phyloP scores from a whole-genome alignment of 2,888 invertebrate genomes.

The Dromius quadrimaculatus region DNA sequence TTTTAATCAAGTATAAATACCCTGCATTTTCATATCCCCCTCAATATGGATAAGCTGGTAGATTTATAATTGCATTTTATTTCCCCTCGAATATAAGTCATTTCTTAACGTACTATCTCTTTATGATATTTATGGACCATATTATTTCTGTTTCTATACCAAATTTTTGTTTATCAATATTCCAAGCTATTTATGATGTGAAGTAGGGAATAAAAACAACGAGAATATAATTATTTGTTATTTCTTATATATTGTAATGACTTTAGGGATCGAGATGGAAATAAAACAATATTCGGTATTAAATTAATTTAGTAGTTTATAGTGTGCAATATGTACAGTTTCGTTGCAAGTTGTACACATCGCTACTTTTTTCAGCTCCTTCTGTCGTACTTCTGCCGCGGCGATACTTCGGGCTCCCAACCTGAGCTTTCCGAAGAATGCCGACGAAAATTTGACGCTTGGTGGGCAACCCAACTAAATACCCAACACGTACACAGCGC shows the following conservation, averaged over 20 bases:
- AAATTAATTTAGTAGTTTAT: too few relatives aligned
- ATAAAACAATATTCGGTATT: too few relatives aligned
- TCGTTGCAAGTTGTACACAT: too few relatives aligned
- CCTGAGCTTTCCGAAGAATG: slow-evolving; percentile 86
- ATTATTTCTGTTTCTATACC: too few relatives aligned
- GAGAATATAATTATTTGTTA: too few relatives aligned
- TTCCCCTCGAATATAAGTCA: slow-evolving; percentile 13
- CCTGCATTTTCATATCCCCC: slow-evolving; percentile 16
- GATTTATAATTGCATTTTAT: slow-evolving; percentile 38
- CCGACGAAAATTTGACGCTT: slow-evolving; percentile 89
- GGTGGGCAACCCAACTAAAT: slow-evolving; percentile 85
- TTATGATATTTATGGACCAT: slow-evolving; percentile 26
- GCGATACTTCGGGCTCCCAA: slow-evolving; percentile 76
- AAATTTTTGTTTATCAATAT: too few relatives aligned
- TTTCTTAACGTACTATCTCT: slow-evolving; percentile 18
- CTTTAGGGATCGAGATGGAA: too few relatives aligned
- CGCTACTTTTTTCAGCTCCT: slow-evolving; percentile 79
- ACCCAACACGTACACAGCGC: slow-evolving; percentile 69
- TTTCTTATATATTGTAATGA: too few relatives aligned
- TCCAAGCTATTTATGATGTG: too few relatives aligned
- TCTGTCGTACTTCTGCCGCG: slow-evolving; percentile 86
- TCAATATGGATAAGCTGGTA: slow-evolving; percentile 21
- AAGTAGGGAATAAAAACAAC: too few relatives aligned
- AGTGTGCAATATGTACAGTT: too few relatives aligned
- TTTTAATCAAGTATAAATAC: slow-evolving; percentile 28